phyloP scores from a whole-genome alignment of 2,888 invertebrate genomes.

The Serripes groenlandicus region DNA sequence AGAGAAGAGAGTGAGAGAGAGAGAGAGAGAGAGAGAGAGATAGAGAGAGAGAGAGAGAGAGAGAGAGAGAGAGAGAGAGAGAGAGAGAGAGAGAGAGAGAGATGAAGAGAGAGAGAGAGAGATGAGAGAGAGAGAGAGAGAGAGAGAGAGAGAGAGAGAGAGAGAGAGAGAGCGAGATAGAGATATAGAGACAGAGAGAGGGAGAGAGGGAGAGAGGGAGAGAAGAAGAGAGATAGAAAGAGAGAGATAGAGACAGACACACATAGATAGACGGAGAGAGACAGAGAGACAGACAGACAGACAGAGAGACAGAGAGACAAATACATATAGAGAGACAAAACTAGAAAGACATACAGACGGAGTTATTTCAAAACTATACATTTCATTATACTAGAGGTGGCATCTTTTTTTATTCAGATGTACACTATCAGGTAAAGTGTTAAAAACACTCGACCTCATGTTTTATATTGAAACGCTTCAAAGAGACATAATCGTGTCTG shows the following conservation, averaged over 20 bases:
- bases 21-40: not conserved
- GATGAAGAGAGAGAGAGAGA: not conserved
- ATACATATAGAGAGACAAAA: not conserved
- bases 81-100: not conserved
- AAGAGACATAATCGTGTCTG: no score
- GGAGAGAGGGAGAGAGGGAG: not conserved
- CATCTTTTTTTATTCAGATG: not conserved
- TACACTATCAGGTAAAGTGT: no score
- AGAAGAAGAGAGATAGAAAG: not conserved
- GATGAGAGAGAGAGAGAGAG: not conserved
- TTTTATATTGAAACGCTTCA: no score
- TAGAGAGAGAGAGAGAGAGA: not conserved
- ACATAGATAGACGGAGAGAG: not conserved
- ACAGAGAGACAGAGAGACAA: not conserved
- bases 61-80: slow-evolving; percentile 13
- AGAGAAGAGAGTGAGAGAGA: not conserved
- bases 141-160: slow-evolving; percentile 4
- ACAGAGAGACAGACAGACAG: not conserved
- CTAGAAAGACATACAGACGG: no score
- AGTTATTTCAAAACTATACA: not conserved
- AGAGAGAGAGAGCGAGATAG: slow-evolving; percentile 10
- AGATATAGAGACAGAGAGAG: not conserved
- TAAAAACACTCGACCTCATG: no score
- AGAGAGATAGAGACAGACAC: not conserved
- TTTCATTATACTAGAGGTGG: not conserved